These are phyloP conservation scores for Propsilocerus akamusi DNA, from an alignment of 1,140 invertebrate genomes.

Conservation along the genomic window DNA sequence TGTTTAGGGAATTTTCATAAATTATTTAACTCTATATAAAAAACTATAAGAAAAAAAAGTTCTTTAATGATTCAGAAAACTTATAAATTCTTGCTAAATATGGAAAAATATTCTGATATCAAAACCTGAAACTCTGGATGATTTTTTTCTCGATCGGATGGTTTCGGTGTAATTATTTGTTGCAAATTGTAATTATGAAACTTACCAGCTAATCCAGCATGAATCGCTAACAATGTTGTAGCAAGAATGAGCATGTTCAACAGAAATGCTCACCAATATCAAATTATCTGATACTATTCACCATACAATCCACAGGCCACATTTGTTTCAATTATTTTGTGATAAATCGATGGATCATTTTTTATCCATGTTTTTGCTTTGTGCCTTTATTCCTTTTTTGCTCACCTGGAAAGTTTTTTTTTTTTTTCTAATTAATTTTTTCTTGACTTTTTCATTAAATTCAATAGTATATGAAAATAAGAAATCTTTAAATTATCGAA, in stretches of 20 bases:
- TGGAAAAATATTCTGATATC: background rate
- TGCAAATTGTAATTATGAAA: background rate
- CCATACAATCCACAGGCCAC: too few species aligned
- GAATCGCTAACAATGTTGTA: background rate
- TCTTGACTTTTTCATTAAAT: too few species aligned
- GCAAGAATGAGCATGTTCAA: background rate
- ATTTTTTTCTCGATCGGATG: background rate
- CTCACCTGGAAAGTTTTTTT: too few species aligned
- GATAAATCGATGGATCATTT: too few species aligned
- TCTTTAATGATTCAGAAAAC: background rate
- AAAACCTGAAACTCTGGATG: background rate
- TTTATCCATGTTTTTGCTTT: too few species aligned
- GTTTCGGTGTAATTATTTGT: background rate
- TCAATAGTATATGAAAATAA: too few species aligned
- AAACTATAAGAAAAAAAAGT: background rate
- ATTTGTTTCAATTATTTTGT: too few species aligned
- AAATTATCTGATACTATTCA: too few species aligned
- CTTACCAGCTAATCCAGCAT: conserved; percentile 1
- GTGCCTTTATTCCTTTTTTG: too few species aligned
- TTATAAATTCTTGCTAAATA: background rate
- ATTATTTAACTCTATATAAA: background rate
- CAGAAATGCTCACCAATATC: background rate
- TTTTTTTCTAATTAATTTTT: too few species aligned
- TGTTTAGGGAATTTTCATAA: too few species aligned
- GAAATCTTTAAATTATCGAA: too few species aligned